Evolutionary conservation across 2,888 invertebrate genomes (phyloP).

Genomic region (Caenorhabditis wallacei): DNA sequence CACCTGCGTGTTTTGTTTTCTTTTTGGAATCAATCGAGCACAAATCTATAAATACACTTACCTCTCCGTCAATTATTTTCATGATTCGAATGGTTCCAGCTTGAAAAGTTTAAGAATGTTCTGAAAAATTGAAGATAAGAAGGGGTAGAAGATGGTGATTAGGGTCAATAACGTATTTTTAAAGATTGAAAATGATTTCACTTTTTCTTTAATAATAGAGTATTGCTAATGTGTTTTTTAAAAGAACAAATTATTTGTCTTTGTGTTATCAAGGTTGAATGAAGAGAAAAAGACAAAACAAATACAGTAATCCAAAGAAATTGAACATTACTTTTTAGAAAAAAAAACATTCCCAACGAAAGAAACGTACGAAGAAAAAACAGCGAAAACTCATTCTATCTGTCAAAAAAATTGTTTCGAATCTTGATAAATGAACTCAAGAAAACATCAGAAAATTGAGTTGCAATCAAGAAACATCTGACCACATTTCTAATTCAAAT

Average conservation of each 20-base stretch:
- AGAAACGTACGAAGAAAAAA: too few species aligned
- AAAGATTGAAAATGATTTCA: slow-evolving; percentile 22
- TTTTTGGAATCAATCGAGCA: background rate
- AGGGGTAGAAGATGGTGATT: background rate
- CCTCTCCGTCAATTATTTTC: slow-evolving; percentile 41
- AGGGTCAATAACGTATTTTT: background rate
- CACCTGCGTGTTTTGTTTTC: background rate
- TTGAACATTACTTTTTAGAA: too few species aligned
- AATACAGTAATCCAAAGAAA: background rate
- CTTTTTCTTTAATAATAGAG: background rate
- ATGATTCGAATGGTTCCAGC: slow-evolving; percentile 7
- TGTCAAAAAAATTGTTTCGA: too few species aligned
- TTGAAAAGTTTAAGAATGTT: background rate
- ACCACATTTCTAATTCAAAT: background rate
- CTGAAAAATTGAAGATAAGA: background rate
- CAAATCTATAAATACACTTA: background rate
- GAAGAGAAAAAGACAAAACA: background rate
- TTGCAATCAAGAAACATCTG: background rate
- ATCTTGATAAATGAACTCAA: background rate
- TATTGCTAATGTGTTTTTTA: background rate
- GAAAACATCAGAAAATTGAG: too few species aligned
- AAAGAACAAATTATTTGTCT: background rate
- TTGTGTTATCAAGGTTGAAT: too few species aligned
- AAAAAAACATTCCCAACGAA: too few species aligned
- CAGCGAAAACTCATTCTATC: too few species aligned